Evolutionary conservation across 2,113 vertebrate genomes (phyloP).

Genomic region (Dasyprocta punctata): DNA sequence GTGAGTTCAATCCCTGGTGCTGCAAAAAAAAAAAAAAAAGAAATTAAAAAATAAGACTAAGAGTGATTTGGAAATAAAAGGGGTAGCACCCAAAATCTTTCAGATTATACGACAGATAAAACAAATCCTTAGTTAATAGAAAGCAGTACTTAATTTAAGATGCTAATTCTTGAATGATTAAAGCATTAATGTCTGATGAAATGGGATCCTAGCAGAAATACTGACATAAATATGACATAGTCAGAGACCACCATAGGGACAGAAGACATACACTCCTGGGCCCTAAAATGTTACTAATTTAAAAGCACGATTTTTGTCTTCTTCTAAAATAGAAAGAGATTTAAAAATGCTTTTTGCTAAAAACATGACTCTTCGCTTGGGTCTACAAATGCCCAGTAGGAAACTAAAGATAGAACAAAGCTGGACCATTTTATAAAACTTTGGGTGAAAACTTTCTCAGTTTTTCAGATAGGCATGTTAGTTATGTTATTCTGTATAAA

Average conservation of each 20-base stretch:
- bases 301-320: neutral
- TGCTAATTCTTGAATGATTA: neutral
- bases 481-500: neutral
- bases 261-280: neutral
- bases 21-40: too few species aligned
- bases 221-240: neutral
- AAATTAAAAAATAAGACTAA: neutral
- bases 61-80: neutral
- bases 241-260: neutral
- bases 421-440: neutral
- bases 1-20: too few species aligned
- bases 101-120: neutral
- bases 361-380: neutral
- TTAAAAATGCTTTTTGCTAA: neutral
- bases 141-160: neutral
- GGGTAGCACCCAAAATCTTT: neutral
- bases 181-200: neutral
- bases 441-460: neutral
- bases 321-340: neutral
- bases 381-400: neutral
- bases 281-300: neutral
- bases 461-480: neutral
- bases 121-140: neutral
- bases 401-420: neutral
- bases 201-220: neutral